phyloP scores from a whole-genome alignment of 2,113 vertebrate species.

The Varanus salvator region DNA sequence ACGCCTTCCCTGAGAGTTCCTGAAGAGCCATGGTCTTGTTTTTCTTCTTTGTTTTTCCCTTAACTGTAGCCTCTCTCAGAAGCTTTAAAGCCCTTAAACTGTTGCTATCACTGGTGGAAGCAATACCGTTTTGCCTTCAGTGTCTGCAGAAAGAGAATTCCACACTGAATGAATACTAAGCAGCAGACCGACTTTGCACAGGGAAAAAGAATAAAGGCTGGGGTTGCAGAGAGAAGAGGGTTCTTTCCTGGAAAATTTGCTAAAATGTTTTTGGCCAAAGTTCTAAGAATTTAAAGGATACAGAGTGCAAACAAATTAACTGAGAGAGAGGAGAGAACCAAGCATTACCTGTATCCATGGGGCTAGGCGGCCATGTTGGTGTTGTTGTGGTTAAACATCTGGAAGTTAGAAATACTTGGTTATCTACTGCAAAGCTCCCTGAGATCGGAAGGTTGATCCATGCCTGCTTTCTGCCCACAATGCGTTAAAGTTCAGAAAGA shows the following conservation, averaged over 20 bases:
- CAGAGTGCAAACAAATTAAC: fast-evolving
- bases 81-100: constrained; percentile 43
- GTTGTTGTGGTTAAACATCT: too few species aligned
- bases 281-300: constrained; percentile 36
- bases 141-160: constrained; percentile 48
- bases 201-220: constrained; percentile 31
- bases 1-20: constrained; percentile 1
- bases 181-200: constrained; percentile 49
- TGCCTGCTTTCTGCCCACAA: too few species aligned
- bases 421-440: too few species aligned
- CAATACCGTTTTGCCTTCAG: constrained; percentile 13
- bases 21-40: constrained; percentile 5
- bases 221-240: background rate
- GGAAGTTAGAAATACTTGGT: too few species aligned
- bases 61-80: constrained; percentile 26
- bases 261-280: constrained; percentile 46
- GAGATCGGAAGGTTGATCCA: too few species aligned
- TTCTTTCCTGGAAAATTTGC: constrained; percentile 46
- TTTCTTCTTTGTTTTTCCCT: background rate
- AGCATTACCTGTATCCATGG: too few species aligned
- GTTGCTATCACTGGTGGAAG: constrained; percentile 42
- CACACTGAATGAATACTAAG: constrained; percentile 9
- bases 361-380: too few species aligned
- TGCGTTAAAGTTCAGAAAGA: too few species aligned
- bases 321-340: too few species aligned